Conservation (phyloP, 92 coral and sea anemone species). For the Galaxea fascicularis region DNA sequence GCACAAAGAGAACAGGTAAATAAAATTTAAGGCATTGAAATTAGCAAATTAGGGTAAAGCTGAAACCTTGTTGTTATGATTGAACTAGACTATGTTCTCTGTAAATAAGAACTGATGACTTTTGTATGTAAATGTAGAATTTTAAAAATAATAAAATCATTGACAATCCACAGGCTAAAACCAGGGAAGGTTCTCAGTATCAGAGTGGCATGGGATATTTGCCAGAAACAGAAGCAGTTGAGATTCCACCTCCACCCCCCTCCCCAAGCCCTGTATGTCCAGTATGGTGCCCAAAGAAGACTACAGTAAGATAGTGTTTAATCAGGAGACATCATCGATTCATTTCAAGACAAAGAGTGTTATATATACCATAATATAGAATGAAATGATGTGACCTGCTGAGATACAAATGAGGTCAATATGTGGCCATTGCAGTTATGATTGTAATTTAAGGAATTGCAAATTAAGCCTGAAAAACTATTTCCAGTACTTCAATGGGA, state of each 20-base stretch:
- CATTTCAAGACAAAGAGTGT: not conserved
- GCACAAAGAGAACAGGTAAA: slow-evolving; percentile 21
- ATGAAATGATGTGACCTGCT: not conserved
- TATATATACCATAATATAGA: not conserved
- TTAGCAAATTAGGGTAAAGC: not conserved
- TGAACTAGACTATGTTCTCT: slow-evolving; percentile 51
- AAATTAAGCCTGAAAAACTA: no score
- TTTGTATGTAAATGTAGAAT: slow-evolving; percentile 10
- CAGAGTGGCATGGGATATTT: no score
- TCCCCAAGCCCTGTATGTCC: slow-evolving; percentile 12
- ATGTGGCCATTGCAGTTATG: no score
- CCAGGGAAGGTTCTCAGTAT: no score
- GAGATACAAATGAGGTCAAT: slow-evolving; percentile 11
- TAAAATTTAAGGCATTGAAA: not conserved
- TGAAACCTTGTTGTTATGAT: not conserved
- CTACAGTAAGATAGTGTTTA: slow-evolving; percentile 30
- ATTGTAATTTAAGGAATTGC: no score
- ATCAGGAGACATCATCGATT: slow-evolving; percentile 52
- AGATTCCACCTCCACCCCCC: slow-evolving; percentile 62
- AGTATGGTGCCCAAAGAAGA: slow-evolving; percentile 2
- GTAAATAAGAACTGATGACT: not conserved
- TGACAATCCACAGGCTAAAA: not conserved
- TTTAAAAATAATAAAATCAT: not conserved
- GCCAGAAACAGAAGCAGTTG: no score
- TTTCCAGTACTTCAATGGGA: no score